Conservation (phyloP, 2,113 vertebrate species). For the Phycodurus eques region DNA sequence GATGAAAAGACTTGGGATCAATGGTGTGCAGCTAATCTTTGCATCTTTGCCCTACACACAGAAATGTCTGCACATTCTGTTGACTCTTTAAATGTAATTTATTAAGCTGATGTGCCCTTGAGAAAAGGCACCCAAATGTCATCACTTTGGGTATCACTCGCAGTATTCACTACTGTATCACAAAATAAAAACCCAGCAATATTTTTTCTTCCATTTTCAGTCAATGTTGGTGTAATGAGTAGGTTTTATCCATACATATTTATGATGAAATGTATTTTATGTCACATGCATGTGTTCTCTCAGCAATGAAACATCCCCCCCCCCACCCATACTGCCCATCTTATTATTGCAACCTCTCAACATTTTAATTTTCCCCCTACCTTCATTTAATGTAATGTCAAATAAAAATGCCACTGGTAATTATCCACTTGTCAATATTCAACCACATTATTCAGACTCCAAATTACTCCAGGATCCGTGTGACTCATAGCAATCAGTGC, state of each 20-base stretch:
- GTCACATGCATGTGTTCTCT: neutral
- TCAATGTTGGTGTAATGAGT: neutral
- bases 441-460: slow-evolving; percentile 67
- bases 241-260: neutral
- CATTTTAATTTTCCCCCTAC: slow-evolving; percentile 10
- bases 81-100: neutral
- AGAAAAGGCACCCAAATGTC: no score
- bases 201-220: neutral
- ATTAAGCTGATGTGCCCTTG: no score
- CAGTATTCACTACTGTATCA: neutral
- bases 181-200: neutral
- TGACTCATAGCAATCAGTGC: slow-evolving; percentile 65
- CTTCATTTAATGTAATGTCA: neutral
- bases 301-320: neutral
- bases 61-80: neutral
- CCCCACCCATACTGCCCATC: neutral
- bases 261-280: neutral
- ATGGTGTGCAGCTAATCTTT: neutral
- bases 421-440: slow-evolving; percentile 68
- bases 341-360: slow-evolving; percentile 33
- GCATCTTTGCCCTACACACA: neutral
- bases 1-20: neutral
- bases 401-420: slow-evolving; percentile 55
- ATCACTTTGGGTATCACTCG: no score
- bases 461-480: slow-evolving; percentile 60